Conservation (phyloP, 1,140 invertebrate species). For the Papilio glaucus region DNA sequence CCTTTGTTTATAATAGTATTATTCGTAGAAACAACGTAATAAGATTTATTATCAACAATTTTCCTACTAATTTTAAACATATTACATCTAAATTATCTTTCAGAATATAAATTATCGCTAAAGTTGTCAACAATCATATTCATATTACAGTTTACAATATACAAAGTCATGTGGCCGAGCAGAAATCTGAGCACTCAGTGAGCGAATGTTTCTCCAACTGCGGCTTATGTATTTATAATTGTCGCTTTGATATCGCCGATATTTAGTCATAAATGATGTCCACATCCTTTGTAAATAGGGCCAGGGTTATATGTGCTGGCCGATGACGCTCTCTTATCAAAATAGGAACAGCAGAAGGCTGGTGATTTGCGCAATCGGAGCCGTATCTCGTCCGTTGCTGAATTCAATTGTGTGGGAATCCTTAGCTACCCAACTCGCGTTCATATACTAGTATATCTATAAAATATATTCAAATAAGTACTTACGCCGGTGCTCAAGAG, state of each 20-base stretch:
- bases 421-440: conserved; percentile 36
- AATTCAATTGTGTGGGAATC: conserved; percentile 63
- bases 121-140: too few relatives aligned
- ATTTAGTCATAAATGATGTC: conserved; percentile 34
- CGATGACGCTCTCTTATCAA: conserved; percentile 60
- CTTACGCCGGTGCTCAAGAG: neutral
- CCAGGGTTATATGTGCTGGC: conserved; percentile 70
- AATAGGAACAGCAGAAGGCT: conserved; percentile 75
- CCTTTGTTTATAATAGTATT: too few relatives aligned
- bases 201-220: neutral
- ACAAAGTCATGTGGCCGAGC: neutral
- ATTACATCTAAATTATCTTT: too few relatives aligned
- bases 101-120: too few relatives aligned
- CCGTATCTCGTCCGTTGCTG: conserved; percentile 65
- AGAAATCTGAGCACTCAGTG: neutral
- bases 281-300: conserved; percentile 76
- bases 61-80: too few relatives aligned
- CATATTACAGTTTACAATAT: neutral
- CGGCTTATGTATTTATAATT: conserved; percentile 27
- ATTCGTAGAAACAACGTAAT: too few relatives aligned
- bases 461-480: neutral
- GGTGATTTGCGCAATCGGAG: conserved; percentile 72
- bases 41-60: too few relatives aligned
- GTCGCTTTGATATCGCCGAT: conserved; percentile 28
- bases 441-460: conserved; percentile 38